Percentiles rank a stretch among this genome's conserved stretches.
Evolutionary conservation across 2,113 vertebrate genomes (phyloP).

Genomic region (Antigone vipio): DNA sequence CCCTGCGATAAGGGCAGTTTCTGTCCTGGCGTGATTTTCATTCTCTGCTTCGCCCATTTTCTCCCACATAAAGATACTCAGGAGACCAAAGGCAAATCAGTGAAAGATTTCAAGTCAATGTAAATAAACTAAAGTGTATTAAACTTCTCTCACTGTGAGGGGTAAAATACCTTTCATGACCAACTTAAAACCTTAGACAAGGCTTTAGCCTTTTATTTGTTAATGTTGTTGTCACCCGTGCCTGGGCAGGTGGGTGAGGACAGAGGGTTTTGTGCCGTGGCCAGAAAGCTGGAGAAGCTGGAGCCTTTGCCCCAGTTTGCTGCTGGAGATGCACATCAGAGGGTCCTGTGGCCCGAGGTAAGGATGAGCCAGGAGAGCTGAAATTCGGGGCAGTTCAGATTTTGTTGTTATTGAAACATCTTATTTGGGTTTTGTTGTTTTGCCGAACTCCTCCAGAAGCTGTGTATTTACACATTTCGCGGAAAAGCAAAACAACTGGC

Average conservation of each 20-base stretch:
- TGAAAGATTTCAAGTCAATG: background rate
- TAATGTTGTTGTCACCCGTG: background rate
- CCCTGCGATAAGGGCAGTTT: background rate
- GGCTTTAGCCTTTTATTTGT: background rate
- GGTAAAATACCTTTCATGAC: background rate
- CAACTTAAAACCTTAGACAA: background rate
- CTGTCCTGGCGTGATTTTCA: background rate
- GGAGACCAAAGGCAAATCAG: background rate
- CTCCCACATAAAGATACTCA: background rate
- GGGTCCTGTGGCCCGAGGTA: background rate
- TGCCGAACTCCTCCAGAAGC: background rate
- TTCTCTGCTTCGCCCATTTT: background rate
- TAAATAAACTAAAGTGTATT: background rate
- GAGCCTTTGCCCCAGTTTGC: background rate
- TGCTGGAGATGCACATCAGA: background rate
- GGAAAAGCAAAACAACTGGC: slow-evolving; percentile 16
- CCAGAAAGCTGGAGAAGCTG: background rate
- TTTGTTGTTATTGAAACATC: background rate
- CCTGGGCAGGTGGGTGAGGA: background rate
- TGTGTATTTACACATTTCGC: background rate
- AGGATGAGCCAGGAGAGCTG: background rate
- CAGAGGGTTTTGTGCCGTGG: background rate
- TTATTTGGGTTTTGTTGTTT: background rate
- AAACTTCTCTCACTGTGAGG: background rate
- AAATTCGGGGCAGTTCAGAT: background rate